Percentiles rank a stretch among this genome's conserved stretches.
Conservation (phyloP, 1,140 invertebrate species). For the Pseudomyrmex sp. region DNA sequence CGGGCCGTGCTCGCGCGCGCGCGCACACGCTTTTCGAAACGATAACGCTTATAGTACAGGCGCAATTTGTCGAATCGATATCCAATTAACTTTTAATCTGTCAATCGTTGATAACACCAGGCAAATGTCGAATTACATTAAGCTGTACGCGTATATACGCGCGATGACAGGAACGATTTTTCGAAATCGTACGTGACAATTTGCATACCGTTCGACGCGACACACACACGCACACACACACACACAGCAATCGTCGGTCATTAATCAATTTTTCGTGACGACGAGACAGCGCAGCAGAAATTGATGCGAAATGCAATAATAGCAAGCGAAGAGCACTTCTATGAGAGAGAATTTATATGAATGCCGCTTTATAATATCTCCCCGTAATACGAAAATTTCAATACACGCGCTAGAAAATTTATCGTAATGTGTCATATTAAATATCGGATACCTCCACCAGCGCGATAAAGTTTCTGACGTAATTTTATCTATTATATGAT, state of each 20-base stretch:
- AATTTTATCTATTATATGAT: constrained; percentile 60
- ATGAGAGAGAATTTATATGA: constrained; percentile 20
- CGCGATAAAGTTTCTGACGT: constrained; percentile 46
- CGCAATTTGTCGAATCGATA: constrained; percentile 71
- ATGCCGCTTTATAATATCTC: constrained; percentile 24
- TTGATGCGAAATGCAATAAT: constrained; percentile 30
- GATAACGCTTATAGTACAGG: constrained; percentile 32
- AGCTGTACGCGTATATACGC: not conserved
- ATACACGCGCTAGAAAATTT: constrained; percentile 49
- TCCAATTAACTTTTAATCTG: constrained; percentile 75
- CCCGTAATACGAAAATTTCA: constrained; percentile 33
- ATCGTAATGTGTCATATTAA: constrained; percentile 51
- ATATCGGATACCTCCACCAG: constrained; percentile 46
- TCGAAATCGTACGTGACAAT: constrained; percentile 46
- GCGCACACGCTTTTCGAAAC: constrained; percentile 15
- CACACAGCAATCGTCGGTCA: not conserved
- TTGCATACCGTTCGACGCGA: not conserved
- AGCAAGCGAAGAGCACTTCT: constrained; percentile 17
- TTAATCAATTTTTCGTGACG: constrained; percentile 53
- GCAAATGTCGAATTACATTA: constrained; percentile 37
- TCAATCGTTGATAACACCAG: constrained; percentile 62
- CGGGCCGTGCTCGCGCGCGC: not conserved
- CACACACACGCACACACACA: no score
- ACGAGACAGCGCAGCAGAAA: not conserved
- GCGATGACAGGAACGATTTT: constrained; percentile 33